A percentile compares a stretch with the other conserved stretches of the same genome.
Evolutionary conservation across 2,113 vertebrate species (phyloP).

Genomic region (Caloenas nicobarica): DNA sequence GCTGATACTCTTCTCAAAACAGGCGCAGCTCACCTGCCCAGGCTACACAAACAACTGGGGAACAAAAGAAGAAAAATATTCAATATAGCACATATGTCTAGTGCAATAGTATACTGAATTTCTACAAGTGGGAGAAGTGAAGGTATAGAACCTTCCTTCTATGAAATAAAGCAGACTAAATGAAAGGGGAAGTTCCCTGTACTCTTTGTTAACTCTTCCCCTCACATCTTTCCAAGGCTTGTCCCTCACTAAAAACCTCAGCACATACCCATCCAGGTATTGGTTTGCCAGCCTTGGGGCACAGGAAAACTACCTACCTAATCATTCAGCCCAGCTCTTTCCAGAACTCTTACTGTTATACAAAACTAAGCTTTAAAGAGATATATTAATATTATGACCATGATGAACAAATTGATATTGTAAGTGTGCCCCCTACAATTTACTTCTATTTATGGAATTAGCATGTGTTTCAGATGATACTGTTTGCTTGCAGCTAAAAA

Average conservation of each 20-base stretch:
- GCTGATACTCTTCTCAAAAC: neutral
- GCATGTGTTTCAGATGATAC: neutral
- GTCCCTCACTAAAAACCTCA: neutral
- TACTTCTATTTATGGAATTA: neutral
- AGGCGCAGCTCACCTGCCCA: neutral
- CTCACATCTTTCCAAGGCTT: neutral
- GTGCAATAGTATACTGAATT: neutral
- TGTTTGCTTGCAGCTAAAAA: neutral
- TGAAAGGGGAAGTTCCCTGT: neutral
- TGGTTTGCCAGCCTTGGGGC: neutral
- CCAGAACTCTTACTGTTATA: neutral
- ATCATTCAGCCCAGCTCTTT: neutral
- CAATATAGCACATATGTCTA: rapidly evolving
- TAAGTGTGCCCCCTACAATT: neutral
- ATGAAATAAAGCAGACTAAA: neutral
- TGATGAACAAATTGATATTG: neutral
- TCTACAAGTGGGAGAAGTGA: neutral
- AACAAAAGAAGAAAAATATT: neutral
- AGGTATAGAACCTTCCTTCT: neutral
- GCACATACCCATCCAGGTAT: neutral
- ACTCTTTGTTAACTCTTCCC: neutral
- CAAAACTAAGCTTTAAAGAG: neutral
- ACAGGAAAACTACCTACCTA: neutral
- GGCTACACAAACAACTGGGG: neutral
- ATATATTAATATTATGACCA: neutral